Evolutionary conservation across 2,888 invertebrate species (phyloP).

Genomic region (Pandemis cinnamomeana): DNA sequence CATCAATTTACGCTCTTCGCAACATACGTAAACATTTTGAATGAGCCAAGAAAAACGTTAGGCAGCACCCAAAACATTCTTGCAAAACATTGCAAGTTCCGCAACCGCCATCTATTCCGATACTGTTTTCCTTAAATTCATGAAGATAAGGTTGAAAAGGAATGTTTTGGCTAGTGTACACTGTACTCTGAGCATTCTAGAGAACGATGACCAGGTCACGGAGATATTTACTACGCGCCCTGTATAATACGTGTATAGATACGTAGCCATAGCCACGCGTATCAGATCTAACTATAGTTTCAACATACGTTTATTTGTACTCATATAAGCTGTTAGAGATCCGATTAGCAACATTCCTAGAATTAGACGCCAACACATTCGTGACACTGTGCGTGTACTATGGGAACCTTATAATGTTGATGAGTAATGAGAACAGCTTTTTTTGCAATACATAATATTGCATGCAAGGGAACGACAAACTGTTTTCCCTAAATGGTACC

Average conservation of each 20-base stretch:
- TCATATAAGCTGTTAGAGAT: conserved; percentile 20
- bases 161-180: background rate
- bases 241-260: background rate
- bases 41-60: conserved; percentile 59
- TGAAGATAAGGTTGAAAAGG: conserved; percentile 25
- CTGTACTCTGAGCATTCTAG: conserved; percentile 10
- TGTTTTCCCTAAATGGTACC: no score
- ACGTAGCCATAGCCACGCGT: conserved; percentile 21
- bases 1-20: conserved; percentile 53
- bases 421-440: background rate
- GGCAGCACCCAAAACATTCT: conserved; percentile 46
- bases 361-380: conserved; percentile 45
- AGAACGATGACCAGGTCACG: conserved; percentile 39
- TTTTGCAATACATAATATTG: no score
- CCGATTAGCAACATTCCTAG: conserved; percentile 46
- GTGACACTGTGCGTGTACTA: conserved; percentile 38
- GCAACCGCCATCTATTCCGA: background rate
- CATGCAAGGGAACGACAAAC: no score
- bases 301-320: conserved; percentile 23
- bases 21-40: conserved; percentile 52
- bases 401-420: conserved; percentile 12
- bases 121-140: conserved; percentile 6
- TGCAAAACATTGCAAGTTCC: conserved; percentile 31
- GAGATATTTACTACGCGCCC: conserved; percentile 33
- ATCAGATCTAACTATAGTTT: conserved; percentile 30